Evolutionary conservation across 2,888 invertebrate species (phyloP).

Genomic region (Harpagoxenus sublaevis): DNA sequence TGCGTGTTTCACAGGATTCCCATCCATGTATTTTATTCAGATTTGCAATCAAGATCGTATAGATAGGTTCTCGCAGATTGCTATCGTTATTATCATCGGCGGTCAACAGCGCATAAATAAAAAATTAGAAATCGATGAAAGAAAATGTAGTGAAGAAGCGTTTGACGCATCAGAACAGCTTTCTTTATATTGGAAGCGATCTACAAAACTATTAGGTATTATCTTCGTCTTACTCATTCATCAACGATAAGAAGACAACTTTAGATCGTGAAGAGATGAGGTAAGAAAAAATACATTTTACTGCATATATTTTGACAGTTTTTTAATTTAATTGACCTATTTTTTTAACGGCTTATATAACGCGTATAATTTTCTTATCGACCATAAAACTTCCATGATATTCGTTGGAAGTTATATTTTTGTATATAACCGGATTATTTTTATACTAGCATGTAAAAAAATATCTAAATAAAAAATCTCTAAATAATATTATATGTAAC

Average conservation of each 20-base stretch:
- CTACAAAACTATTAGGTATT: background rate
- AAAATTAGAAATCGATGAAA: background rate
- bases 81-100: background rate
- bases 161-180: background rate
- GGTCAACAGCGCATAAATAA: background rate
- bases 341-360: background rate
- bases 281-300: constrained; percentile 26
- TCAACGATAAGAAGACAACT: constrained; percentile 15
- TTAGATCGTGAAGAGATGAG: background rate
- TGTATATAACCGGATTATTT: background rate
- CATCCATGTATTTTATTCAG: constrained; percentile 9
- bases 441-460: constrained; percentile 1
- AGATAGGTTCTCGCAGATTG: constrained; percentile 19
- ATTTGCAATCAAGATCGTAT: constrained; percentile 13
- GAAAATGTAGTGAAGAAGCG: background rate
- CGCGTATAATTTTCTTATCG: background rate
- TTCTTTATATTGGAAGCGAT: background rate
- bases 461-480: background rate
- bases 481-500: background rate
- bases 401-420: background rate
- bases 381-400: background rate
- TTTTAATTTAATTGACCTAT: background rate
- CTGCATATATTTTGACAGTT: background rate
- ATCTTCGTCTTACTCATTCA: background rate
- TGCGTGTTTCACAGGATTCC: constrained; percentile 4